Base-by-base conservation (phyloP, 2,888 invertebrate species). In the Apeira syringaria region DNA sequence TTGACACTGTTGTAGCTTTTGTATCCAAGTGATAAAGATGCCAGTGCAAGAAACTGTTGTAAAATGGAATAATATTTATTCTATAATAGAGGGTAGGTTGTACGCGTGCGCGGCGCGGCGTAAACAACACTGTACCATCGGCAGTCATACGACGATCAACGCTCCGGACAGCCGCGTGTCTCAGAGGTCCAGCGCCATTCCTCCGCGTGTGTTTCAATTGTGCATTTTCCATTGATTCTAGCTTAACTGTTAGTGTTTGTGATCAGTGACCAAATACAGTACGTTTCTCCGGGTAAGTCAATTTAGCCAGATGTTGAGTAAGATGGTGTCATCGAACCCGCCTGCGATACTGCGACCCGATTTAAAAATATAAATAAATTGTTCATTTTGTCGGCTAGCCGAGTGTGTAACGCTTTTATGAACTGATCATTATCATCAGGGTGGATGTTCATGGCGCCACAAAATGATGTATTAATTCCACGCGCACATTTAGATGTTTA, bases 51-150 rank as follows among this genome's bases (percentile, higher is more conserved):
- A 18, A 45, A 37, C 47, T 37, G 37, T 46, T 37, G 29, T 41
- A 38, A 26, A 52, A 47, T 43, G 47, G 42, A 50, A 49, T 50
- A 42, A 47, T 45, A 53, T 56, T 45, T 47, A 47, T 43, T 50
- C 42, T 20, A 32, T 49, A 54, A 41, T 45, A 41, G 75, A 72
- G 76, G 82, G 80, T 79, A 76, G 75, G 60, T 35, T 26, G 56
- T 38, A 62, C 83, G 85, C 86, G 72, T 76, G 86, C 83, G 82
- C 63, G 64, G 18, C 38, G 46, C 58, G 70, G 65, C 74, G 82
- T 85, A 85, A 85, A 86, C 85, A 85, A 15, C 15, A 2, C 2
- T 15, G 3, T 64, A 64, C 45, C 55, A 15, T 11, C 38, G 31
- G 11, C 74, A 81, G 83, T 83, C 64, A 69, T 67, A 64, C 64